Base-by-base conservation (phyloP, 2,888 invertebrate species). In the Hydrotaea diabolus region DNA sequence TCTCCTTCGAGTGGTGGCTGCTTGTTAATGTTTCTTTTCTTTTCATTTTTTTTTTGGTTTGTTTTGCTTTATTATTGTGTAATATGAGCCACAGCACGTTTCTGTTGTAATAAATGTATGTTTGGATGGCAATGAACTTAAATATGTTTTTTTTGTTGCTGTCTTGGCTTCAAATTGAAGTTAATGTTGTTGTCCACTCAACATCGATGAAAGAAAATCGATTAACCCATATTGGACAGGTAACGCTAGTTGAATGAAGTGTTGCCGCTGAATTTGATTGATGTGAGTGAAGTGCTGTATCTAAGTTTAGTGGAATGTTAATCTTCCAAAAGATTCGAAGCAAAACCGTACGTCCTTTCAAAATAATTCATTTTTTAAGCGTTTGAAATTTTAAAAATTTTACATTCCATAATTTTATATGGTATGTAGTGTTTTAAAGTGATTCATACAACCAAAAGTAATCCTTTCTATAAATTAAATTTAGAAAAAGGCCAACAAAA, bases 41-140 rank as follows among this genome's bases (percentile, higher is more conserved):
- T 46, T 46, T 7, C 7, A 39, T 66, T 23, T 46, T 66, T 43
- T 69, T 7, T 69, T 43, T 15, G 31, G 31, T 31, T 31, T 31
- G 31, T 62, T 59, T 15, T 31, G 13, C 69, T 59, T 75, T 39
- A 57, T 46, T 71, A 49, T 80, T 80, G 62, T 62, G 71, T 80
- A 76, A 80, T 66, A 62, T n/a, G 17, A 71, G 26, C 17, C 17
- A 64, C 39, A 46, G 72, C 76, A 72, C 43, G 71, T 80, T 71
- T 80, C 15, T 62, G 49, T 19, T 72, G 36, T 73, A 77, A 77
- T 26, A 75, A 19, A 71, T 69, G 57, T 31, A 76, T 31, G 43
- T n/a, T n/a, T 21, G 19, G 69, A 62, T 77, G 59, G 75, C 79
- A 72, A 62, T 78, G 69, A 69, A 43, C 69, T 69, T 69, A 66